Evolutionary conservation across 92 coral and sea anemone species (phyloP).

Genomic region (Parazoanthus swiftii): DNA sequence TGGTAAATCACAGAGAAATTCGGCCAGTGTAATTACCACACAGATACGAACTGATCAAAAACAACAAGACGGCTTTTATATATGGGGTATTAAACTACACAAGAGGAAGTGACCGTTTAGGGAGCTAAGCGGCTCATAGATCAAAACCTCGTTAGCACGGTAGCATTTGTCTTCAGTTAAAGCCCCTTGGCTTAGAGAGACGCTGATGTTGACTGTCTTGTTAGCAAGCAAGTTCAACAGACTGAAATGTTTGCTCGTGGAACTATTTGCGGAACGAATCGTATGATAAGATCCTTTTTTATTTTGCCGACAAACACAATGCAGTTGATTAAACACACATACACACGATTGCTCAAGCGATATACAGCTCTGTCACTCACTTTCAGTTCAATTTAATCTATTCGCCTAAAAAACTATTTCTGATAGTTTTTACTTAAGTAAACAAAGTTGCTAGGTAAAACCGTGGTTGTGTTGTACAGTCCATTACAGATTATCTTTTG

Average conservation of each 20-base stretch:
- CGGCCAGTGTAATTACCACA: neutral
- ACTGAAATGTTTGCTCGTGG: neutral
- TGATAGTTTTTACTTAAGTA: constrained; percentile 1
- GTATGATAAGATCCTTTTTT: neutral
- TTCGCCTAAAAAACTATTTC: neutral
- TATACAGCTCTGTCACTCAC: neutral
- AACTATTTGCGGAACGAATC: constrained; percentile 24
- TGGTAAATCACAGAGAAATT: neutral
- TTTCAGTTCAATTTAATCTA: neutral
- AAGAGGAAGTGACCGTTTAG: constrained; percentile 19
- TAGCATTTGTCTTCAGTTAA: constrained; percentile 32
- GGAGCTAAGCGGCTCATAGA: neutral
- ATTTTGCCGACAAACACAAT: constrained; percentile 17
- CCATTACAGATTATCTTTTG: neutral
- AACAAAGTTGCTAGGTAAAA: neutral
- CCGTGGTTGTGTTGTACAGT: neutral
- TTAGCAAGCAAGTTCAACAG: constrained; percentile 15
- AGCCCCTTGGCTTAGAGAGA: neutral
- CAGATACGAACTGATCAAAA: no score
- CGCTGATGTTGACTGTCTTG: constrained; percentile 18
- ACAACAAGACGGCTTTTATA: neutral
- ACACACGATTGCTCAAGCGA: neutral
- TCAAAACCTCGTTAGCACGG: constrained; percentile 44
- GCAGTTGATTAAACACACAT: neutral
- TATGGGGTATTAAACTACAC: neutral